Base-by-base conservation (phyloP, 1,140 invertebrate species). In the Vanessa atalanta region DNA sequence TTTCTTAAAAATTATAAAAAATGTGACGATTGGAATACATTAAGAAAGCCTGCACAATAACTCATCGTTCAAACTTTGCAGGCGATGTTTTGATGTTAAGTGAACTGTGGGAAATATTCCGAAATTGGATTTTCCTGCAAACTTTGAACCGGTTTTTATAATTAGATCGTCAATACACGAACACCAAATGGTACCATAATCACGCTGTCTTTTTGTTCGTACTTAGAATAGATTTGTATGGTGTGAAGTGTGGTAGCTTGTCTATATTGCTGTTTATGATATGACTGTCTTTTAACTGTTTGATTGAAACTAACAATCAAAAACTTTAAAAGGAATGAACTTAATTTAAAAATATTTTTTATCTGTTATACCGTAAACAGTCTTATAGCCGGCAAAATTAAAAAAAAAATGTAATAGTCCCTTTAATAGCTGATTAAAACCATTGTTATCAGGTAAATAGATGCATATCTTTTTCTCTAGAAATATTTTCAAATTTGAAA, bases 401-500 rank as follows among this genome's bases (percentile, higher is more conserved):
- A 66, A 77, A 76, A 69, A 70, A 74, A 78, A 79, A 68, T 48
- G 37, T 63, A 81, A 84, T 88, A 89, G 83, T 78, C 80, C 80
- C 80, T 77, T 73, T 65, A 84, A 88, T 91, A 89, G 87, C 79
- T 83, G 85, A 83, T 73, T 84, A 78, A 84, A 85, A 80, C 78
- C 65, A 88, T 83, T 87, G 81, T 91, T 89, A 89, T 87, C 88
- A 84, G 82, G 80, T 90, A 85, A 86, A 88, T 92, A 92, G 89
- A 92, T 88, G 90, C 90, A 92, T 92, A 92, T 92, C 89, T 84
- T 90, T 90, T 89, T 88, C 84, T 88, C 88, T 91, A 91, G 88
- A 85, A 81, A 87, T 91, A 88, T 90, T 91, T 92, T 89, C 82
- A 78, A 90, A 88, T 87, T 57, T 57, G 15, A 61, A 78, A 74